Evolutionary conservation across 2,113 vertebrate species (phyloP).

Genomic region (Lichenostomus cassidix): DNA sequence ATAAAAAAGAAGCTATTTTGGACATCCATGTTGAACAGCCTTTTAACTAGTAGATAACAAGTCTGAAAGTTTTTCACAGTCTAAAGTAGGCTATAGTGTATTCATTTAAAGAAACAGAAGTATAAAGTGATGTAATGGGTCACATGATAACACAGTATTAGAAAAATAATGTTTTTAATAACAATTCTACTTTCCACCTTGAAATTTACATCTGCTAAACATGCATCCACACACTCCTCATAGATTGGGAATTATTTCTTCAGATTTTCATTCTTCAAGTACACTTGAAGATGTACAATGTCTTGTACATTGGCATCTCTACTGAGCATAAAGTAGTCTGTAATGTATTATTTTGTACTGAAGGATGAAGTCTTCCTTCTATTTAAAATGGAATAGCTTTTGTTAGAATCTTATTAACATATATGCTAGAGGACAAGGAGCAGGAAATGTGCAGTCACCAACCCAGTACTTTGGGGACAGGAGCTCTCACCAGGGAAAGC

Average conservation of each 20-base stretch:
- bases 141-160: neutral
- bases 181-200: neutral
- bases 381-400: neutral
- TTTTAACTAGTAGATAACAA: neutral
- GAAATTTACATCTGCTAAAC: neutral
- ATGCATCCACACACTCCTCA: neutral
- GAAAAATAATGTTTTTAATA: accelerated
- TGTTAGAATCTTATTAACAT: neutral
- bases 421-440: neutral
- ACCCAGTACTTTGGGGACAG: neutral
- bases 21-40: neutral
- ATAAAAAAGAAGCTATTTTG: neutral
- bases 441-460: neutral
- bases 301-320: neutral
- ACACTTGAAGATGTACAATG: neutral
- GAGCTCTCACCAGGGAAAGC: neutral
- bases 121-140: neutral
- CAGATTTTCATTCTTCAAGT: neutral
- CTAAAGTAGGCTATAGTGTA: neutral
- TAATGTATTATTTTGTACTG: neutral
- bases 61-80: neutral
- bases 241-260: neutral
- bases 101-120: neutral
- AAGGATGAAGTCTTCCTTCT: neutral
- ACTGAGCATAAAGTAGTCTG: neutral